Evolutionary conservation across 2,888 invertebrate species (phyloP), one percentile per base, ranked within the genome.

Genomic region (Sarcophaga variegata): DNA sequence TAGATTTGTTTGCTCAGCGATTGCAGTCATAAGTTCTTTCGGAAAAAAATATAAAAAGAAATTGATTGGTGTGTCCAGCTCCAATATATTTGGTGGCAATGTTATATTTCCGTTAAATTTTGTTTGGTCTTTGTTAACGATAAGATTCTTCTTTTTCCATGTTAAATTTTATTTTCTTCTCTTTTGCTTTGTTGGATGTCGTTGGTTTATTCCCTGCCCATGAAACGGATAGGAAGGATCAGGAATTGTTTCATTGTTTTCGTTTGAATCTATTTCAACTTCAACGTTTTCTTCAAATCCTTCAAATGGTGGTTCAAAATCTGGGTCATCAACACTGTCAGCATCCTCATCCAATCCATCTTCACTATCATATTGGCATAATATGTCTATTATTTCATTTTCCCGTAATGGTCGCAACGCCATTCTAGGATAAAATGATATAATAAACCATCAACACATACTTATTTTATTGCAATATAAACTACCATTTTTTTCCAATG

Each of bases 331-430:
- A 6, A 22, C 14, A 62, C 14, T 64, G 64, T 64, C 64, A 64
- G 64, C 25, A 64, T 64, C 64, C 27, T 64, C 64, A 64, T 64
- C 64, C 27, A 64, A 64, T 64, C 64, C 64, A 64, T 64, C 27
- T 66, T 66, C 37, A 66, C 37, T 66, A 45, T 17, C 64, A 12
- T 64, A 25, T 64, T 64, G 64, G 17, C 64, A 64, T 17, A 64
- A 64, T 64, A 64, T 64, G 64, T 64, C 27, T 14, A 64, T 64
- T 64, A 64, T 64, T 64, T 64, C 64, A 64, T 64, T 14, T 64
- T 64, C 27, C 3, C 27, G 27, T 27, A 27, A 27, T 27, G 27
- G 4, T 27, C 64, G 27, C 17, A 27, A 64, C 64, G 27, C 64
- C 27, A 27, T 27, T 27, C 27, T 27, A 4, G 27, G 27, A 27